These are phyloP conservation scores for Scytalopus superciliaris DNA, from an alignment of 2,113 vertebrate genomes.

Conservation along the genomic window DNA sequence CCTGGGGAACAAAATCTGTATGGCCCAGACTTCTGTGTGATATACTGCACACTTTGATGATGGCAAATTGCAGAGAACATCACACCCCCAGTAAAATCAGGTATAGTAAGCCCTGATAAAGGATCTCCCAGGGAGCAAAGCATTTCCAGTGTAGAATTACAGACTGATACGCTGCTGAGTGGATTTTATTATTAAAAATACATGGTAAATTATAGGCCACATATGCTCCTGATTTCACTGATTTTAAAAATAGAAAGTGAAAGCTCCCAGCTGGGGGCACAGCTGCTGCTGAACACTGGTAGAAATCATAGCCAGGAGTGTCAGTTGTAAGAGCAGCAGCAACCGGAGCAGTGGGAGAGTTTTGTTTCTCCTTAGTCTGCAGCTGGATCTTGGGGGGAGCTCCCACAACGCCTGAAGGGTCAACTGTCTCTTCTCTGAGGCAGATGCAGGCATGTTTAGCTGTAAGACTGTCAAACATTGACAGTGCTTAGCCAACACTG, in stretches of 20 bases:
- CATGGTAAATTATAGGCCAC: constrained; percentile 54
- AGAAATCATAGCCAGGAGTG: constrained; percentile 52
- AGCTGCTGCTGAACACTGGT: constrained; percentile 56
- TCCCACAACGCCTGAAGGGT: constrained; percentile 18
- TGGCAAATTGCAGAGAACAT: neutral
- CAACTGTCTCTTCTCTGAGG: constrained; percentile 28
- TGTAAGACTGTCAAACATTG: neutral
- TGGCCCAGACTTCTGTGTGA: neutral
- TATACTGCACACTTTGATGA: neutral
- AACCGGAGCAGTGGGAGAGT: neutral
- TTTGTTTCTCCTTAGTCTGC: constrained; percentile 15
- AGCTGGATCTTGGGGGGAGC: neutral
- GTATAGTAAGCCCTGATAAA: neutral
- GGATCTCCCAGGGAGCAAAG: neutral
- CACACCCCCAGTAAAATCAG: neutral
- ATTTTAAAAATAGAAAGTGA: constrained; percentile 77
- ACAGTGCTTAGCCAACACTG: neutral
- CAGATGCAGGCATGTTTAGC: neutral
- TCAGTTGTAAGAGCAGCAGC: constrained; percentile 46
- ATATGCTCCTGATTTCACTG: constrained; percentile 55
- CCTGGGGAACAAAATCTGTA: neutral
- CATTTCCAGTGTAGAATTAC: neutral
- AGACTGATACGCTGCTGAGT: neutral
- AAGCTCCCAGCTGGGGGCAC: constrained; percentile 66
- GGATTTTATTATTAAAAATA: constrained; percentile 65